Base-by-base conservation (phyloP, 2,113 vertebrate species). In the Pelvicachromis taeniatus region DNA sequence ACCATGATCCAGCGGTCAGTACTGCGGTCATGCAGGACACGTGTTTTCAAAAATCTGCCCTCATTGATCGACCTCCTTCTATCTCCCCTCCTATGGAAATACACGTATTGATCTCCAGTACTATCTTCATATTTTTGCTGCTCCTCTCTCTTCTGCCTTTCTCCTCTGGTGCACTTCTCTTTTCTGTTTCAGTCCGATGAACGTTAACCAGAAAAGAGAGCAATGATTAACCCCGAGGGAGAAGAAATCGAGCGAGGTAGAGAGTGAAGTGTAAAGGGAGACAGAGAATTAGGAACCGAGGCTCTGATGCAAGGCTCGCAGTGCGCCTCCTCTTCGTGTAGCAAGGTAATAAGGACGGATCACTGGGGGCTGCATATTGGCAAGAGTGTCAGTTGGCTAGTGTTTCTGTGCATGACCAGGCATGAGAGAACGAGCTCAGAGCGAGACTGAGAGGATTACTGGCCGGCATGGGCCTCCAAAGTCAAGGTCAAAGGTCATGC, bases 351-450 rank as follows among this genome's bases (percentile, higher is more conserved):
- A 50, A 84, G 81, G 82, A 83, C 14, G 0, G 55, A 77, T 58
- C 13, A 23, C 21, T 40, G 21, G 42, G 77, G 68, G 31, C 77
- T 58, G 26, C 16, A 52, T 52, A 50, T 33, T 75, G 70, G 70
- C 70, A 75, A 50, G 70, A 52, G 16, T 52, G 82, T 87, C 78
- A 52, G 55, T 87, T 93, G 91, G 92, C 90, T 53, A 61, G 16
- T n/a, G 80, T 19, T 48, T 19, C 80, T 14, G 91, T 95, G 92
- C 94, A 91, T 95, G 93, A 93, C 89, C 87, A 90, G 85, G 92
- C 94, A 95, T 94, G 80, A 91, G 86, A 70, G 17, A 78, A 77
- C 4, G 4, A 88, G 93, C 91, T 95, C 93, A 95, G 87, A 85
- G 78, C 2, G 4, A 50, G 75, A 53, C 89, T 91, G 90, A 94